A percentile compares a stretch with the other conserved stretches of the same genome.
These are phyloP conservation scores for Amphipoea lucens DNA, from an alignment of 2,888 invertebrate genomes.

Conservation along the genomic window DNA sequence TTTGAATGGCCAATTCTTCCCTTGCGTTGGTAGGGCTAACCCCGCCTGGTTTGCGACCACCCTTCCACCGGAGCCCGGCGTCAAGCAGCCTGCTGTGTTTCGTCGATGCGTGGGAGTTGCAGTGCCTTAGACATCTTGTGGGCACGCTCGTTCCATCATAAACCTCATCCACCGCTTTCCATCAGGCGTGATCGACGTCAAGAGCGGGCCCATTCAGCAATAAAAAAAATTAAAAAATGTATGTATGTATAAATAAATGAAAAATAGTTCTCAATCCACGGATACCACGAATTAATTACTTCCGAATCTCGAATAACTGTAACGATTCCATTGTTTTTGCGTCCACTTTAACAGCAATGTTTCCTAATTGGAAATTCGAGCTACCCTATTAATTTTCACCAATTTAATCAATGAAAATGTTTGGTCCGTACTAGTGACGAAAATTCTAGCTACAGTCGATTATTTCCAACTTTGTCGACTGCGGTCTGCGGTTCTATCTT, in stretches of 20 bases:
- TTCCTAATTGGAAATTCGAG: slow-evolving; percentile 42
- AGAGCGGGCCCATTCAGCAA: too few relatives aligned
- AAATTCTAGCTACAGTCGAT: slow-evolving; percentile 68
- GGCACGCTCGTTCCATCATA: too few relatives aligned
- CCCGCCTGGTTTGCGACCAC: too few relatives aligned
- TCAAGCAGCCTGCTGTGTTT: too few relatives aligned
- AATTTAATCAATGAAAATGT: slow-evolving; percentile 73
- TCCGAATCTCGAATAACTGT: slow-evolving; percentile 20
- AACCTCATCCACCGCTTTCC: too few relatives aligned
- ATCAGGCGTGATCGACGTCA: too few relatives aligned
- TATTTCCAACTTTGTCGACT: slow-evolving; percentile 60
- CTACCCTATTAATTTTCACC: slow-evolving; percentile 68
- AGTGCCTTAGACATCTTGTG: too few relatives aligned
- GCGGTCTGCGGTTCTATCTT: slow-evolving; percentile 51
- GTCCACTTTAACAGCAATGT: slow-evolving; percentile 17
- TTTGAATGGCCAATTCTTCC: too few relatives aligned
- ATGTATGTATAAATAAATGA: background rate
- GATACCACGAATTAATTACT: slow-evolving; percentile 3
- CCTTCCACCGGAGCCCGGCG: too few relatives aligned
- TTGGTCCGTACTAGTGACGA: slow-evolving; percentile 54
- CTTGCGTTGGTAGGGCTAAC: too few relatives aligned
- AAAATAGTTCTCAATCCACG: background rate
- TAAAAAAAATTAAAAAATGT: too few relatives aligned
- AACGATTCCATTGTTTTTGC: slow-evolving; percentile 23
- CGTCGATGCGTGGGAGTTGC: too few relatives aligned